These are phyloP conservation scores for Rhabdophis nuchalis DNA, from an alignment of 2,797 vertebrate genomes.

Conservation along the genomic window DNA sequence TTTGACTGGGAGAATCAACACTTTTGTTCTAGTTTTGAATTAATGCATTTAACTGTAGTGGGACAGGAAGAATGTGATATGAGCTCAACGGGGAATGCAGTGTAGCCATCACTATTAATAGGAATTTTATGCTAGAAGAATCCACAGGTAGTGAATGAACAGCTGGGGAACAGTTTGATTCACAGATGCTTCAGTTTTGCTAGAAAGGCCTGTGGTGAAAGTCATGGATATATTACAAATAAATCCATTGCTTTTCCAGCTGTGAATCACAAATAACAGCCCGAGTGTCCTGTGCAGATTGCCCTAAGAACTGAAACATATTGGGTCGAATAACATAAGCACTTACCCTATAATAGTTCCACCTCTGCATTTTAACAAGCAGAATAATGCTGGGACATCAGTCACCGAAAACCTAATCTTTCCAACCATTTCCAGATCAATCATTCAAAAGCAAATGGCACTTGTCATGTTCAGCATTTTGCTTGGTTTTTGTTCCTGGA, in stretches of 20 bases:
- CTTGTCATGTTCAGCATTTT: not conserved
- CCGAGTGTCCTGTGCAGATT: slow-evolving; percentile 50
- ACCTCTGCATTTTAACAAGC: slow-evolving; percentile 28
- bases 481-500: not conserved
- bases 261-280: slow-evolving; percentile 55
- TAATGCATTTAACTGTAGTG: slow-evolving; percentile 36
- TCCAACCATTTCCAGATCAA: slow-evolving; percentile 21
- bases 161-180: slow-evolving; percentile 66
- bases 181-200: slow-evolving; percentile 60
- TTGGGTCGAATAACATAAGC: slow-evolving; percentile 25
- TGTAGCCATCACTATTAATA: slow-evolving; percentile 56
- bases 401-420: slow-evolving; percentile 39
- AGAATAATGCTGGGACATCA: slow-evolving; percentile 25
- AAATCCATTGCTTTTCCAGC: slow-evolving; percentile 64
- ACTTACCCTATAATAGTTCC: slow-evolving; percentile 33
- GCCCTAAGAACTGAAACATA: slow-evolving; percentile 42
- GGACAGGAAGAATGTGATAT: slow-evolving; percentile 29
- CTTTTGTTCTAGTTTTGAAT: slow-evolving; percentile 31
- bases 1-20: slow-evolving; percentile 40
- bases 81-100: slow-evolving; percentile 31
- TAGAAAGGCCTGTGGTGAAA: slow-evolving; percentile 63
- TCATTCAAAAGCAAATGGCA: slow-evolving; percentile 15
- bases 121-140: slow-evolving; percentile 44
- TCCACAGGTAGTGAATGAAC: slow-evolving; percentile 50
- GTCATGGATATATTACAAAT: slow-evolving; percentile 65